These are phyloP conservation scores for Stramonita haemastoma DNA, from an alignment of 2,888 invertebrate genomes.

Conservation along the genomic window DNA sequence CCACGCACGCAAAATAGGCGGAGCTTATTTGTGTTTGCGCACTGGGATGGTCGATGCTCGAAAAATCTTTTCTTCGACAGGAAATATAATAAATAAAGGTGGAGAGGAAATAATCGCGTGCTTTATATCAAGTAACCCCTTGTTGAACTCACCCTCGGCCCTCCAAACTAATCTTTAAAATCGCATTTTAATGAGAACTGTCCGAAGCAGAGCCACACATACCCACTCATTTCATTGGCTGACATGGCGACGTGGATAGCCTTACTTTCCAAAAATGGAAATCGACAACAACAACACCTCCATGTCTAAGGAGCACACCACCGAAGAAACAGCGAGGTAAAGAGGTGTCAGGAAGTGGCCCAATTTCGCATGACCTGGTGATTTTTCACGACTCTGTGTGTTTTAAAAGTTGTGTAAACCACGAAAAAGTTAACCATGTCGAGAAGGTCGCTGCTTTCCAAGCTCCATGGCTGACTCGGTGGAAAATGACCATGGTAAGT, in stretches of 20 bases:
- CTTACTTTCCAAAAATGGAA: constrained; percentile 46
- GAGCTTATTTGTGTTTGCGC: constrained; percentile 29
- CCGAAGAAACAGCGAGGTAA: constrained; percentile 11
- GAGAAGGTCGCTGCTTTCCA: background rate
- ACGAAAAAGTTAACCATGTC: background rate
- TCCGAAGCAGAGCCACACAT: constrained; percentile 20
- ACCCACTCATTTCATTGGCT: constrained; percentile 34
- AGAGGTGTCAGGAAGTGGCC: constrained; percentile 39
- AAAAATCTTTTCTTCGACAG: background rate
- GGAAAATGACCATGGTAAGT: constrained; percentile 44
- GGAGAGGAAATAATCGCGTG: background rate
- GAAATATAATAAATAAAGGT: background rate
- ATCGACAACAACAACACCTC: constrained; percentile 44
- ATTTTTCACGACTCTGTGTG: constrained; percentile 15
- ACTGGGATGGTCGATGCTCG: background rate
- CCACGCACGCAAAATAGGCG: constrained; percentile 26
- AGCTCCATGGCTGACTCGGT: constrained; percentile 34
- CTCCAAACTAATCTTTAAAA: background rate
- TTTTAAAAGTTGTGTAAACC: constrained; percentile 8
- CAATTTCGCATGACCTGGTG: constrained; percentile 37
- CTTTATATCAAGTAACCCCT: background rate
- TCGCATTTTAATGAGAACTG: background rate
- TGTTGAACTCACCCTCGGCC: background rate
- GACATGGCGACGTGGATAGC: constrained; percentile 34
- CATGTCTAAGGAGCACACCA: constrained; percentile 39